Base-by-base conservation (phyloP, 1,140 invertebrate species). In the Ooceraea biroi region DNA sequence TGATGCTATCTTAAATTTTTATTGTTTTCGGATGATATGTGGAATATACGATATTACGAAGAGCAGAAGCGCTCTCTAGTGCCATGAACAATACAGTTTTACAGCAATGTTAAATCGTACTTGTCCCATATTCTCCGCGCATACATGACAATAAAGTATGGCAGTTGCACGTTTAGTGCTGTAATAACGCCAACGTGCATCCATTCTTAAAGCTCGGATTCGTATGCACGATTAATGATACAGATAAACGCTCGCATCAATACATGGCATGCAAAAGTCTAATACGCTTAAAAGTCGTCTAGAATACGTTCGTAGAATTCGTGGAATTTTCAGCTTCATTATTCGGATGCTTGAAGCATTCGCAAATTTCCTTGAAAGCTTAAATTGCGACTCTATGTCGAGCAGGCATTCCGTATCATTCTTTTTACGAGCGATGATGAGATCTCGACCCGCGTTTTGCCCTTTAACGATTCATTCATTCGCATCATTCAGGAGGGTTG, bases 61-160 rank as follows among this genome's bases (percentile, higher is more conserved):
- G 7, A 57, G 25, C 3, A 30, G 48, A 14, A 50, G 66, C 4
- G 52, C 36, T 57, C 4, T 69, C 17, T 27, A 57, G n/a, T 5
- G 12, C 41, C 36, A 19, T 19, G 22, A 80, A 80, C 52, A 57
- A 80, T 69, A 57, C 30, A 44, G 66, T 57, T 71, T 80, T 71
- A 57, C 19, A n/a, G 17, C 63, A n/a, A 30, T 69, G 36, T 78
- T 12, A 65, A 58, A 50, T 27, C 17, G 36, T 22, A 27, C 25
- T 69, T 57, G 17, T 8, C 17, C 41, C 17, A 30, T 30, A 71
- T 80, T 71, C 19, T 55, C 17, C 4, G 10, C 48, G 19, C 3
- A 57, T 46, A 71, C 17, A 30, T 57, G 63, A 76, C 73, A 41
- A 36, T 76, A 63, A 78, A 78, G n/a, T 10, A 25, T 7, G 17